A percentile compares a stretch with the other conserved stretches of the same genome.
These are phyloP conservation scores for Oostethus manadensis DNA, from an alignment of 2,113 vertebrate genomes.

Conservation along the genomic window DNA sequence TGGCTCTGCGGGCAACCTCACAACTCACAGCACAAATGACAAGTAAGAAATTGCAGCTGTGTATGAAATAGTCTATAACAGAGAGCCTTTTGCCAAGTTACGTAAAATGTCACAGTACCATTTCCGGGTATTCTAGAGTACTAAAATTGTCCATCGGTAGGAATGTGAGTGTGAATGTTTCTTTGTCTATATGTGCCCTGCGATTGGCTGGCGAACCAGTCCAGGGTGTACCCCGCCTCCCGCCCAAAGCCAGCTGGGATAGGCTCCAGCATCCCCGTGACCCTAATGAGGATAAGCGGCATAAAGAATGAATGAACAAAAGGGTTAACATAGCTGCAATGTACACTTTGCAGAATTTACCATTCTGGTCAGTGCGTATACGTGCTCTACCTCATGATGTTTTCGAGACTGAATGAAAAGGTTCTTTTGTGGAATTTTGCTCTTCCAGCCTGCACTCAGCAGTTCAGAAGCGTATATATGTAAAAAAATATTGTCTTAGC, in stretches of 20 bases:
- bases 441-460: conserved; percentile 6
- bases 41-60: conserved; percentile 37
- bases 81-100: neutral
- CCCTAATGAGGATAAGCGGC: no score
- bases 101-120: neutral
- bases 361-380: neutral
- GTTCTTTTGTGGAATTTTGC: conserved; percentile 4
- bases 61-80: neutral
- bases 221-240: no score
- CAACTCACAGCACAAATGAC: conserved; percentile 24
- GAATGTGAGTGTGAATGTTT: no score
- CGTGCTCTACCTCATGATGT: neutral
- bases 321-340: neutral
- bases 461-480: conserved; percentile 16
- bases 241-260: no score
- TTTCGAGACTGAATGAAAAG: conserved; percentile 9
- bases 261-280: no score
- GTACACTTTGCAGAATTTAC: neutral
- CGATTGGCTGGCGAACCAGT: no score
- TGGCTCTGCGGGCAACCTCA: conserved; percentile 49
- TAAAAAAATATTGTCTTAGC: conserved; percentile 24
- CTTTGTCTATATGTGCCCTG: no score
- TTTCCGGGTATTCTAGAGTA: no score
- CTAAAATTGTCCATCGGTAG: no score
- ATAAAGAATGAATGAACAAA: no score